Evolutionary conservation across 1,140 invertebrate species (phyloP).

Genomic region (Seison nebaliae): DNA sequence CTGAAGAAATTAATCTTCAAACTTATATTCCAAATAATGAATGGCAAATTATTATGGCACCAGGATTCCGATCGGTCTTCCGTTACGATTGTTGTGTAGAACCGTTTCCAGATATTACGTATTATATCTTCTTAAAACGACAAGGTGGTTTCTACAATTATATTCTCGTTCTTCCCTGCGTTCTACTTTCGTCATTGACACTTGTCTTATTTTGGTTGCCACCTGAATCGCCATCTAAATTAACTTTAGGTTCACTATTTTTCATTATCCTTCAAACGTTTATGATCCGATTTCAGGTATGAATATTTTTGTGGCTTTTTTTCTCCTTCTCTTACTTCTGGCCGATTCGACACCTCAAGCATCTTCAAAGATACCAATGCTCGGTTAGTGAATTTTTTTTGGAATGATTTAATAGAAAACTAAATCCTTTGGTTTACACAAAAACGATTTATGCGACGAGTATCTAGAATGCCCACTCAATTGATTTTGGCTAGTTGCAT

Average conservation of each 20-base stretch:
- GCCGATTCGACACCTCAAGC: constrained; percentile 26
- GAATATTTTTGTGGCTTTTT: constrained; percentile 29
- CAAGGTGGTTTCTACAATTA: constrained; percentile 28
- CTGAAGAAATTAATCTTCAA: constrained; percentile 21
- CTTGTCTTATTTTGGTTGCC: constrained; percentile 28
- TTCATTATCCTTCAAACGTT: constrained; percentile 18
- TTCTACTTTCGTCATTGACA: constrained; percentile 26
- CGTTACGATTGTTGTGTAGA: constrained; percentile 26
- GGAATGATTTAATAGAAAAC: not conserved
- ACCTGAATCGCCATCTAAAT: constrained; percentile 29
- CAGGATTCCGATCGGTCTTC: constrained; percentile 15
- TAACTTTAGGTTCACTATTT: constrained; percentile 22
- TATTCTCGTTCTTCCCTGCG: constrained; percentile 26
- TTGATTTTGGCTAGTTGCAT: too few relatives aligned
- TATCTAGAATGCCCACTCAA: too few relatives aligned
- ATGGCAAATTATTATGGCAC: constrained; percentile 21
- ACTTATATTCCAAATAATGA: constrained; percentile 27
- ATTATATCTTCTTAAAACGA: constrained; percentile 20
- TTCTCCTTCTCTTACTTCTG: constrained; percentile 22
- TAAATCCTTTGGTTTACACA: not conserved
- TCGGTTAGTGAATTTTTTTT: constrained; percentile 18
- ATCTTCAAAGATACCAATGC: constrained; percentile 24
- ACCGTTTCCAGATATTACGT: constrained; percentile 27
- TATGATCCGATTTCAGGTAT: constrained; percentile 20
- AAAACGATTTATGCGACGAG: too few relatives aligned